Conservation (phyloP, 2,113 vertebrate species). For the Heterocephalus glaber region DNA sequence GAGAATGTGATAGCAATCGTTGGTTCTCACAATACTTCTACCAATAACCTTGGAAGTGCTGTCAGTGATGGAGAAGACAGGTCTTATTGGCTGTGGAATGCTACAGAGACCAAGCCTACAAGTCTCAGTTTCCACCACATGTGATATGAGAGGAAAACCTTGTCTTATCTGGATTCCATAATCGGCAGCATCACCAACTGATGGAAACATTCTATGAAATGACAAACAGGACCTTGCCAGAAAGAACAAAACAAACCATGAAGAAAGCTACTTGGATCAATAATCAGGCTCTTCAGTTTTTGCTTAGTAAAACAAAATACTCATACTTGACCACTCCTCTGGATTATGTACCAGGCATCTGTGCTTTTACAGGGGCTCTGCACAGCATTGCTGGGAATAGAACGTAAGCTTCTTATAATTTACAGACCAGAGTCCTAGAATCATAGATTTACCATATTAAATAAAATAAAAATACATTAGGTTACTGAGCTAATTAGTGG, state of each 20-base stretch:
- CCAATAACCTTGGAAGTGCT: neutral
- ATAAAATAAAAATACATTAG: slow-evolving; percentile 33
- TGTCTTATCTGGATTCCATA: neutral
- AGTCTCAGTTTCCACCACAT: neutral
- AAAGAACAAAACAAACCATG: neutral
- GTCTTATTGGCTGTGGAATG: too few species aligned
- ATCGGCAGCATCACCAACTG: neutral
- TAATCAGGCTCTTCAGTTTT: neutral
- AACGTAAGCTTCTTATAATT: neutral
- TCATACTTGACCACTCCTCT: neutral
- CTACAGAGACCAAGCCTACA: neutral
- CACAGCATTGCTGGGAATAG: neutral
- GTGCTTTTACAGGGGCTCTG: neutral
- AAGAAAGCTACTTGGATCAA: neutral
- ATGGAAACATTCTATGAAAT: neutral
- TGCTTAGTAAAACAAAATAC: neutral
- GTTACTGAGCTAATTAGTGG: slow-evolving; percentile 45
- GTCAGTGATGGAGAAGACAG: neutral
- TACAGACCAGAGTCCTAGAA: neutral
- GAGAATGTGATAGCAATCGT: neutral
- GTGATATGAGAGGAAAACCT: neutral
- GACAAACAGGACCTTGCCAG: neutral
- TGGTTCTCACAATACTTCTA: neutral
- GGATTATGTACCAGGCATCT: neutral
- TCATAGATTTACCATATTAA: neutral